A percentile compares a stretch with the other conserved stretches of the same genome.
These are phyloP conservation scores for Antechinus flavipes DNA, from an alignment of 2,113 vertebrate genomes.

Conservation along the genomic window DNA sequence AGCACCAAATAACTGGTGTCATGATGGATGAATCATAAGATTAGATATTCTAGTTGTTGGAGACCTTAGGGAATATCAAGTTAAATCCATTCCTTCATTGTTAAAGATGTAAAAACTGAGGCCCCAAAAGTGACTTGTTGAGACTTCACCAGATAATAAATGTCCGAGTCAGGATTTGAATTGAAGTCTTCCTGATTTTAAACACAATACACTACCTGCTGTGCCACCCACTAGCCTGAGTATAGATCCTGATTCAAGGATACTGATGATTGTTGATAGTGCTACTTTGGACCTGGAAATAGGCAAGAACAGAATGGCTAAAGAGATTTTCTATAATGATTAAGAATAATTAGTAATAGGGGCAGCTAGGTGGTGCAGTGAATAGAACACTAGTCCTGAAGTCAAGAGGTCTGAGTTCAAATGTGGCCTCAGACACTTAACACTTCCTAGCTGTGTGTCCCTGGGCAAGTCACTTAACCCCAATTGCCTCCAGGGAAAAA, in stretches of 20 bases:
- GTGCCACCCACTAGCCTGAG: neutral
- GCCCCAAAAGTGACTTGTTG: neutral
- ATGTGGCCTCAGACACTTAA: too few species aligned
- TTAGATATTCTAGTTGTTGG: neutral
- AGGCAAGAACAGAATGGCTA: constrained; percentile 2
- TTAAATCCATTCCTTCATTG: neutral
- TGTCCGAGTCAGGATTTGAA: neutral
- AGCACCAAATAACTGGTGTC: neutral
- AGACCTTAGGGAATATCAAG: neutral
- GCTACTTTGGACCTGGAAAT: constrained; percentile 11
- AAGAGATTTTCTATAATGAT: neutral
- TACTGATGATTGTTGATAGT: neutral
- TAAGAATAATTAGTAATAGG: neutral
- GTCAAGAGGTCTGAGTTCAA: too few species aligned
- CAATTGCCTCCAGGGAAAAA: too few species aligned
- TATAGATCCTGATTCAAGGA: neutral
- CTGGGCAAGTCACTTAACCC: too few species aligned
- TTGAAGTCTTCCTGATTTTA: neutral
- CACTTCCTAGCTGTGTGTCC: too few species aligned
- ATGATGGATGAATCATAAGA: neutral
- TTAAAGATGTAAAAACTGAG: neutral
- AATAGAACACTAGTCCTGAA: too few species aligned
- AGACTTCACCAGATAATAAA: neutral
- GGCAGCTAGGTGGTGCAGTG: too few species aligned
- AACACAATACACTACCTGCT: neutral